Conservation (phyloP, 2,797 vertebrate species). For the Capromys pilorides region DNA sequence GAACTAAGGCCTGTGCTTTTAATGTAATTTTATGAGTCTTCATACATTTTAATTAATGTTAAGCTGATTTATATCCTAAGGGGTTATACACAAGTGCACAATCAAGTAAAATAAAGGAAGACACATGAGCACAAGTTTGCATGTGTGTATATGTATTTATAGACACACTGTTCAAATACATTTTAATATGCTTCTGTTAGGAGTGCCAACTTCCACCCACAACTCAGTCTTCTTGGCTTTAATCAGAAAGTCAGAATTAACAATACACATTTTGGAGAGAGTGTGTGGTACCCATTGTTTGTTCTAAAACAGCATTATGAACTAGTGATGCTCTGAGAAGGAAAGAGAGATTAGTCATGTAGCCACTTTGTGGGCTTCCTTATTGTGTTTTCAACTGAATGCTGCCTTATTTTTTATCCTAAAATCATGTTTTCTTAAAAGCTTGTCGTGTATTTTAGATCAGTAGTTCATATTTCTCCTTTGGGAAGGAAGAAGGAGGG, state of each 20-base stretch:
- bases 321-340: constrained; percentile 28
- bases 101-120: constrained; percentile 73
- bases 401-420: constrained; percentile 17
- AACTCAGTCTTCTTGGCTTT: neutral
- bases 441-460: constrained; percentile 2
- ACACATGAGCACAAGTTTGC: constrained; percentile 54
- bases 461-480: constrained; percentile 25
- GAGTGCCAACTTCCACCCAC: constrained; percentile 39
- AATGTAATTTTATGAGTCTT: constrained; percentile 66
- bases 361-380: neutral
- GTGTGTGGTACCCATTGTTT: neutral
- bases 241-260: constrained; percentile 54
- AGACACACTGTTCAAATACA: constrained; percentile 55
- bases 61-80: constrained; percentile 57
- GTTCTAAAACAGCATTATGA: constrained; percentile 45
- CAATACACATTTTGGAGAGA: neutral
- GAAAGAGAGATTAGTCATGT: constrained; percentile 27
- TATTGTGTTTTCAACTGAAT: neutral
- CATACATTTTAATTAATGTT: constrained; percentile 73
- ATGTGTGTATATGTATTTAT: constrained; percentile 41
- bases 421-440: constrained; percentile 61
- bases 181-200: constrained; percentile 40
- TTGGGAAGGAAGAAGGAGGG: constrained; percentile 13
- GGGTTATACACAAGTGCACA: constrained; percentile 63
- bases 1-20: constrained; percentile 65